Percentiles rank a stretch among this genome's conserved stretches.
phyloP scores from a whole-genome alignment of 2,888 invertebrate species.

The Eulithis testata region DNA sequence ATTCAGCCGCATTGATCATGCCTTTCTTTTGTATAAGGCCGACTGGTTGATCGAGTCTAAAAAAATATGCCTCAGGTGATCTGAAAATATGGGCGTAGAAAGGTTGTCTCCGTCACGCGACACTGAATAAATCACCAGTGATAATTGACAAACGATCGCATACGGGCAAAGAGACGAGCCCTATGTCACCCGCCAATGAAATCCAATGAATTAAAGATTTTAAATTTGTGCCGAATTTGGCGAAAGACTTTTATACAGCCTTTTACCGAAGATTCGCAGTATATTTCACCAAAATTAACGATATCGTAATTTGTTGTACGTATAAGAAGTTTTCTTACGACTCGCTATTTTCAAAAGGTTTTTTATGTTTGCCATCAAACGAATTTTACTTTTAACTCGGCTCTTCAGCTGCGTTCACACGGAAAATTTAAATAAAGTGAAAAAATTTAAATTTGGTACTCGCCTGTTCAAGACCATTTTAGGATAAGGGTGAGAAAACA shows the following conservation, averaged over 20 bases:
- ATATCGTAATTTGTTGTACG: conserved; percentile 26
- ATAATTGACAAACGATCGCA: not conserved
- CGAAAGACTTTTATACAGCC: conserved; percentile 21
- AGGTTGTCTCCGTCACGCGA: no score
- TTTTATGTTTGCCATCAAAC: conserved; percentile 16
- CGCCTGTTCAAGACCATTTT: no score
- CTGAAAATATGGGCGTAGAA: no score
- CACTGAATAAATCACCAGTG: no score
- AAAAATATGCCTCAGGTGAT: not conserved
- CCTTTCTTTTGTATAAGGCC: not conserved
- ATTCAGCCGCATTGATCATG: not conserved
- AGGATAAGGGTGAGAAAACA: no score
- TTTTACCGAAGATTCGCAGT: conserved; percentile 26
- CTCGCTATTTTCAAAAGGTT: conserved; percentile 23
- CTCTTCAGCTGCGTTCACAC: not conserved
- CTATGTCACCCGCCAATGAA: conserved; percentile 5
- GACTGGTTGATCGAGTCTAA: not conserved
- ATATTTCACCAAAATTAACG: conserved; percentile 33
- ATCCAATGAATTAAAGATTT: conserved; percentile 12
- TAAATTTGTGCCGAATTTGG: conserved; percentile 10
- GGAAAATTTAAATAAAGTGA: not conserved
- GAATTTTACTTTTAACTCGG: conserved; percentile 8
- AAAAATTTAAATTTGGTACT: no score
- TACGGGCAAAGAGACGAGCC: not conserved
- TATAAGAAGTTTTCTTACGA: conserved; percentile 27